phyloP scores from a whole-genome alignment of 2,797 vertebrate genomes.

The Phataginus tricuspis region DNA sequence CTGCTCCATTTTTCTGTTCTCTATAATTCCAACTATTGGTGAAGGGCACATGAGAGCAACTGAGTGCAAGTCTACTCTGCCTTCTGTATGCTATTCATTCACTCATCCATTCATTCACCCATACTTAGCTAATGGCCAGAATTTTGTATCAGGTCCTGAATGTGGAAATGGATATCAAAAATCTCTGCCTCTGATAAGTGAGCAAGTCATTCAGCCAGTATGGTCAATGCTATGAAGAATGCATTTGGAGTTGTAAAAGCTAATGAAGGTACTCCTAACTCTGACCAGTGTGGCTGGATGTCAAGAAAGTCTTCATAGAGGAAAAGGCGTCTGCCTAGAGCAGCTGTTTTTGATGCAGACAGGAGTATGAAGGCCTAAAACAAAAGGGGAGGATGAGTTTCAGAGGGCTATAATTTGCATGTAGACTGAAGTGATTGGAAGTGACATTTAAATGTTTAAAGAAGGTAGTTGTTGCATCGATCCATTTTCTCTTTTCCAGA shows the following conservation, averaged over 20 bases:
- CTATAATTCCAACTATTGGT: not conserved
- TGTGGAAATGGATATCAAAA: not conserved
- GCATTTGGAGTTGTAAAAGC: not conserved
- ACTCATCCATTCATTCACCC: not conserved
- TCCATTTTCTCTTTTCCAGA: not conserved
- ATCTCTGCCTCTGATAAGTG: not conserved
- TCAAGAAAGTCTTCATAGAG: not conserved
- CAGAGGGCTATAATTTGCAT: not conserved
- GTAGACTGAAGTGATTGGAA: not conserved
- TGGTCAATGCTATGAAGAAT: not conserved
- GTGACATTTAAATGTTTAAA: not conserved
- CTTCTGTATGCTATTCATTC: not conserved
- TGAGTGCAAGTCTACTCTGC: not conserved
- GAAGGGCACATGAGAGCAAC: not conserved
- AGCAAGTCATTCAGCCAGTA: not conserved
- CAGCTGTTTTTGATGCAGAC: not conserved
- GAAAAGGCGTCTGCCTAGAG: not conserved
- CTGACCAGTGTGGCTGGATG: not conserved
- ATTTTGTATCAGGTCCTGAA: not conserved
- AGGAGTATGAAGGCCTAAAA: not conserved
- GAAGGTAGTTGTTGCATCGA: not conserved
- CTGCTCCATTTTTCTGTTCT: not conserved
- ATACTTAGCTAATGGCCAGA: not conserved
- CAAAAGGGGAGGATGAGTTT: not conserved
- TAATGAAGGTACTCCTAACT: not conserved